Base-by-base conservation (phyloP, 2,113 vertebrate species). In the Meleagris gallopavo region DNA sequence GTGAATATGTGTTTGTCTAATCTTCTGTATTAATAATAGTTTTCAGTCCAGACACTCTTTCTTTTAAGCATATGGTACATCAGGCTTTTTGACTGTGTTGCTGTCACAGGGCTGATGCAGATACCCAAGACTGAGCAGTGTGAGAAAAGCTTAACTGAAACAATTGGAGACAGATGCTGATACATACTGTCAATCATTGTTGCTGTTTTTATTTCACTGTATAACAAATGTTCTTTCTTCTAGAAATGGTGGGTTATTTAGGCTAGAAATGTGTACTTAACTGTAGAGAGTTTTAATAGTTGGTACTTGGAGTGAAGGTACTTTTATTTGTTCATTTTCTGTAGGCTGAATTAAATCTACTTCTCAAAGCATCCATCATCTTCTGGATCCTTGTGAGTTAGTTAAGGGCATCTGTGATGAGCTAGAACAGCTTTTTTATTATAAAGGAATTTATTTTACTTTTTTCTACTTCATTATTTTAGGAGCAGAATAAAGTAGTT, bases 11-110 rank as follows among this genome's bases (percentile, higher is more conserved):
- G 16, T 58, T 94, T 66, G 50, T 50, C 71, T 85, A 79, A 89
- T 92, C 30, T 84, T 75, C 41, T 89, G n/a, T 17, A 85, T 32
- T 18, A 87, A 85, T 79, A 93, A 61, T 58, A 87, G 85, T 94
- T 91, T 91, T 88, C 60, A 40, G 45, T 60, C 46, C 79, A 88
- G 61, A 9, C 52, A 74, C 60, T 93, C 70, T 76, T 90, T 79
- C 77, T 89, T n/a, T 72, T 83, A 83, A 60, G 61, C 65, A 15
- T 52, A 52, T 58, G 67, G 36, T 62, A 3, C 72, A 80, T 83
- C 41, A 74, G 46, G 40, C 10, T 83, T 94, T 85, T 71, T 52
- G 22, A 43, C 50, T 67, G 34, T 6, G 2, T 54, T 87, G 45
- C 36, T 61, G 30, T 62, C 64, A 43, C n/a, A 57, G 27, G 24